Evolutionary conservation across 1,140 invertebrate species (phyloP).

Genomic region (Papilio dardanus): DNA sequence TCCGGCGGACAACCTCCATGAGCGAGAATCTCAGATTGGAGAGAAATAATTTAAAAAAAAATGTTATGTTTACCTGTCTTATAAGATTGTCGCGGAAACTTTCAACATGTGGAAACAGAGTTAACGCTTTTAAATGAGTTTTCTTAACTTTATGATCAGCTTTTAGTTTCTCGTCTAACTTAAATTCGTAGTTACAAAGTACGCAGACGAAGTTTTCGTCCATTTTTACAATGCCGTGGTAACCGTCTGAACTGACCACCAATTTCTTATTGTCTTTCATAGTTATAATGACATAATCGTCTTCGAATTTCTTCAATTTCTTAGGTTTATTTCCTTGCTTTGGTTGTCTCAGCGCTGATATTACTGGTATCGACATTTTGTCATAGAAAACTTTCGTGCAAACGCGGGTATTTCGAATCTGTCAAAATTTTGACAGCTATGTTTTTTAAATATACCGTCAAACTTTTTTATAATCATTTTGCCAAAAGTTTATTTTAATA

Average conservation of each 20-base stretch:
- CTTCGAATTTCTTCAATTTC: constrained; percentile 37
- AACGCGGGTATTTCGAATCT: neutral
- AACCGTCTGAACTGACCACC: constrained; percentile 55
- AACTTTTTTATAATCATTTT: constrained; percentile 22
- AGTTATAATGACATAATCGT: constrained; percentile 54
- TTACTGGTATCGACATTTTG: constrained; percentile 50
- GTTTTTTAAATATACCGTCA: constrained; percentile 21
- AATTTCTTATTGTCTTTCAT: constrained; percentile 51
- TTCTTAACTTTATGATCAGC: constrained; percentile 48
- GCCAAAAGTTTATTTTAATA: constrained; percentile 16
- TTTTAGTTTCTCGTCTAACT: constrained; percentile 43
- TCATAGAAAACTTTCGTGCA: neutral
- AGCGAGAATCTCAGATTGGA: too few species aligned
- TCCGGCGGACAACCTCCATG: too few species aligned
- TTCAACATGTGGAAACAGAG: constrained; percentile 49
- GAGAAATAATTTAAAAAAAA: too few species aligned
- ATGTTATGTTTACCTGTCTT: constrained; percentile 49
- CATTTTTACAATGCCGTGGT: constrained; percentile 52
- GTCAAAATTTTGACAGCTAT: neutral
- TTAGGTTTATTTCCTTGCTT: constrained; percentile 42
- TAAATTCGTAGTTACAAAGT: constrained; percentile 51
- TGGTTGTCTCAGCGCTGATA: constrained; percentile 50
- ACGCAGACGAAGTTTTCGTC: constrained; percentile 51
- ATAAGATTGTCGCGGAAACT: constrained; percentile 56
- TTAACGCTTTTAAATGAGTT: constrained; percentile 48